These are phyloP conservation scores for Forbesichthys agassizii DNA, from an alignment of 2,113 vertebrate genomes.

Conservation along the genomic window DNA sequence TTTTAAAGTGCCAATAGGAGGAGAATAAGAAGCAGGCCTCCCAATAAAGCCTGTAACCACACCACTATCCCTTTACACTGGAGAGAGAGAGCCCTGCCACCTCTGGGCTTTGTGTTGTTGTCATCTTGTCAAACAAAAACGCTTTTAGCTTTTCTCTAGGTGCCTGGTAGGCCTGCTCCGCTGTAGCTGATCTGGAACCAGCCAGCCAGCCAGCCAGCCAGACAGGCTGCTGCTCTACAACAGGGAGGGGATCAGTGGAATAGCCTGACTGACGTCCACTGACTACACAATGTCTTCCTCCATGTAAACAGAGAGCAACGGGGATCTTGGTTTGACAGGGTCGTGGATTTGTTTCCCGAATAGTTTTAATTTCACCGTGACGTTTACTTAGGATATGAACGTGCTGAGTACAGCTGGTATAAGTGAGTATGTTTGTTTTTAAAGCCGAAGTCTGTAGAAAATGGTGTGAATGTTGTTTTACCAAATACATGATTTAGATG, in stretches of 20 bases:
- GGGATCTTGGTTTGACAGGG: constrained; percentile 60
- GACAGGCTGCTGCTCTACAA: constrained; percentile 46
- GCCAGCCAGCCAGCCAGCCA: constrained; percentile 25
- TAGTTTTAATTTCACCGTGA: constrained; percentile 71
- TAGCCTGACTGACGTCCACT: no score
- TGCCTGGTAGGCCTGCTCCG: constrained; percentile 52
- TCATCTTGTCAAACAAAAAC: constrained; percentile 42
- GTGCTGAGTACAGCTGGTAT: constrained; percentile 38
- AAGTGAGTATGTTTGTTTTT: constrained; percentile 45
- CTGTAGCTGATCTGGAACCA: constrained; percentile 48
- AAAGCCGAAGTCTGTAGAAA: constrained; percentile 23
- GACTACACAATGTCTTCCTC: constrained; percentile 71
- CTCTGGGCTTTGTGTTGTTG: constrained; percentile 34
- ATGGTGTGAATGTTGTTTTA: constrained; percentile 48
- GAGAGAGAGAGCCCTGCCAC: constrained; percentile 58
- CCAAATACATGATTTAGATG: constrained; percentile 62
- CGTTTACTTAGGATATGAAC: constrained; percentile 45
- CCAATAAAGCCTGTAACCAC: constrained; percentile 64
- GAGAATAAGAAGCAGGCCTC: constrained; percentile 47
- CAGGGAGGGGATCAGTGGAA: constrained; percentile 31
- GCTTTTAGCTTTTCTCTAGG: constrained; percentile 50
- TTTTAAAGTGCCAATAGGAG: not conserved
- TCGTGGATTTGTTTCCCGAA: constrained; percentile 41
- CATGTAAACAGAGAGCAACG: constrained; percentile 39
- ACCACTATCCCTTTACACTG: constrained; percentile 74